Conservation (phyloP, 2,113 vertebrate species). For the Theristicus caerulescens region DNA sequence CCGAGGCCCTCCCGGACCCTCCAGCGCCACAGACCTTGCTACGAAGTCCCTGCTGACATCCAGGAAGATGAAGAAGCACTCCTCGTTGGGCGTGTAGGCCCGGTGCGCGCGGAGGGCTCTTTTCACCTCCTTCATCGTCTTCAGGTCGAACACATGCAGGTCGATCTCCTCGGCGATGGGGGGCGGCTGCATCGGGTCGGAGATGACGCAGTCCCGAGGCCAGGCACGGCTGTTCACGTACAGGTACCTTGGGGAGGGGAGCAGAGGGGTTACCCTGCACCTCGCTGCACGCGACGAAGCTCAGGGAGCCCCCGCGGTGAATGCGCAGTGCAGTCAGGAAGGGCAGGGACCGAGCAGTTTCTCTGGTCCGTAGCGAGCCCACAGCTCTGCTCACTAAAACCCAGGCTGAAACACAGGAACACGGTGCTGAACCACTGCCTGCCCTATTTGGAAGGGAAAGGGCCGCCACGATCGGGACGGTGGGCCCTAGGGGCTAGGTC, state of each 20-base stretch:
- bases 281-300: accelerated
- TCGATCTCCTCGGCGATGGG: constrained; percentile 97
- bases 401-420: background rate
- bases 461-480: no score
- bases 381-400: background rate
- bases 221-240: constrained; percentile 97
- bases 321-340: accelerated
- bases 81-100: constrained; percentile 93
- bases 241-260: constrained; percentile 82
- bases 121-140: constrained; percentile 91
- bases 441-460: background rate
- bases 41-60: constrained; percentile 96
- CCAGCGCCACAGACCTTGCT: constrained; percentile 80
- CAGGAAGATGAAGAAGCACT: constrained; percentile 97
- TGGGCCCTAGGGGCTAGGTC: background rate
- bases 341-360: background rate
- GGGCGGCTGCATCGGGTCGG: constrained; percentile 92
- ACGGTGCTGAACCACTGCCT: background rate
- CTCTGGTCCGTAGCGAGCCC: background rate
- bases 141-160: constrained; percentile 92
- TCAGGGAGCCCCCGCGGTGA: background rate
- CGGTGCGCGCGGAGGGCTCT: constrained; percentile 88
- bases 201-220: constrained; percentile 88
- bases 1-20: accelerated
- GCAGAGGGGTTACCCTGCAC: background rate